phyloP scores from a whole-genome alignment of 2,888 invertebrate genomes.

The Achlya flavicornis region DNA sequence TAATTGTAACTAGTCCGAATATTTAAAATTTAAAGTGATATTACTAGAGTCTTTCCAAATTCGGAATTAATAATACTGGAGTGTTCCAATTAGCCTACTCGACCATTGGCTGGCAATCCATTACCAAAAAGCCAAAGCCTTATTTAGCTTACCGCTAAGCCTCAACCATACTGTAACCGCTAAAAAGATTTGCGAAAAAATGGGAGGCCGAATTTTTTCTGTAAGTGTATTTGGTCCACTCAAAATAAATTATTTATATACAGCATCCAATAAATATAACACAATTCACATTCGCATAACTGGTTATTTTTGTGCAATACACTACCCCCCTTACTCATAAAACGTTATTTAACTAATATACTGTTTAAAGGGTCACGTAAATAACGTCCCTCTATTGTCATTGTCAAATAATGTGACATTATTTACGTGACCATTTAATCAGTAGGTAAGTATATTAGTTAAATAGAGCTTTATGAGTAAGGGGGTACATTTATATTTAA shows the following conservation, averaged over 20 bases:
- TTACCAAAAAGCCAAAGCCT: neutral
- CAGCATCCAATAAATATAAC: neutral
- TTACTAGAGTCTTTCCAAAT: neutral
- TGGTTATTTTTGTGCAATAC: no score
- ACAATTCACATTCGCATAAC: no score
- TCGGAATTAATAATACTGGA: neutral
- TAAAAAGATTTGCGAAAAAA: neutral
- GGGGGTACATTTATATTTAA: no score
- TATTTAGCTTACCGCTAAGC: neutral
- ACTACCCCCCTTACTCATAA: no score
- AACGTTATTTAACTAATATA: no score
- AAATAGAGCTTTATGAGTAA: no score
- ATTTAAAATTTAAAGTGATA: no score
- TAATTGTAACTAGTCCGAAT: neutral
- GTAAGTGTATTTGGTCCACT: neutral
- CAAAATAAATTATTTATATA: neutral
- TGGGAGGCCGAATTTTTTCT: neutral
- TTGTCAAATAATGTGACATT: no score
- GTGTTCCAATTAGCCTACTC: neutral
- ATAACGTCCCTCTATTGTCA: no score
- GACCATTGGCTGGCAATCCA: constrained; percentile 1
- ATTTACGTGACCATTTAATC: no score
- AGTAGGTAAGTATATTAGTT: no score
- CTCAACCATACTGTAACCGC: neutral
- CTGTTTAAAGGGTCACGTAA: no score